phyloP scores from a whole-genome alignment of 2,113 vertebrate species.

The Ceyx cyanopectus region DNA sequence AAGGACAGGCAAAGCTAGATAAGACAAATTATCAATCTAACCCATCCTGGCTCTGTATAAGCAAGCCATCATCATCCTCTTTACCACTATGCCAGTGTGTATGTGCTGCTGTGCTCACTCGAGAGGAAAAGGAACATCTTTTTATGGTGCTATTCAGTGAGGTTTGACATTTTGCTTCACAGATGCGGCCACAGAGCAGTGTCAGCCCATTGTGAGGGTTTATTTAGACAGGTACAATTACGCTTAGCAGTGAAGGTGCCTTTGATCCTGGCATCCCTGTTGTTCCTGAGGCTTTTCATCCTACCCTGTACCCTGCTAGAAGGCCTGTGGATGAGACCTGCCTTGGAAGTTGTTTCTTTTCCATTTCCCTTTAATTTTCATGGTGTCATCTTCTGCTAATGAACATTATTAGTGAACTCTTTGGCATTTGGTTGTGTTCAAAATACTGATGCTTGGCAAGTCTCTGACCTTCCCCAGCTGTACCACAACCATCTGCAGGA shows the following conservation, averaged over 20 bases:
- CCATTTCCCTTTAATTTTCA: neutral
- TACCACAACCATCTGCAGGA: neutral
- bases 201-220: neutral
- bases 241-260: neutral
- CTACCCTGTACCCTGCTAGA: neutral
- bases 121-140: neutral
- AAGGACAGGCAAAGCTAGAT: neutral
- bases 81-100: neutral
- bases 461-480: neutral
- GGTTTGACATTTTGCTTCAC: neutral
- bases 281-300: slow-evolving; percentile 39
- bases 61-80: neutral
- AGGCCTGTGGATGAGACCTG: neutral
- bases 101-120: neutral
- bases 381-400: neutral
- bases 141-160: neutral
- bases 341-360: slow-evolving; percentile 24
- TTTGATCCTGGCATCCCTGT: slow-evolving; percentile 33
- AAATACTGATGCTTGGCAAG: neutral
- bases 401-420: neutral
- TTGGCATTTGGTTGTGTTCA: neutral
- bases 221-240: neutral
- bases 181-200: neutral
- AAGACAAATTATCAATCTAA: neutral
- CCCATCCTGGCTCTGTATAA: neutral